These are phyloP conservation scores for Achroia grisella DNA, from an alignment of 1,140 invertebrate species.

Conservation along the genomic window DNA sequence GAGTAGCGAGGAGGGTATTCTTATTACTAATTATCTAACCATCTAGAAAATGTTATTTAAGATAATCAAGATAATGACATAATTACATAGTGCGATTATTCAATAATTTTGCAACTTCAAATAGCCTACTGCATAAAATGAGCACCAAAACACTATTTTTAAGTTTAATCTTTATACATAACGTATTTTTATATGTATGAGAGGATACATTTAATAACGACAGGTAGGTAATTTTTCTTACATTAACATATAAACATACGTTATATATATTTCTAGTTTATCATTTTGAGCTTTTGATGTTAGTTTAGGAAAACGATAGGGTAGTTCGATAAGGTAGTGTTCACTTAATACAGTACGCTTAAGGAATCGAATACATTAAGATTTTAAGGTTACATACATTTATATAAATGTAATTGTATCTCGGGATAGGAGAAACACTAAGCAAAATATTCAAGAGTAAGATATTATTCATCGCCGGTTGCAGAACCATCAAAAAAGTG, in stretches of 20 bases:
- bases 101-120: constrained; percentile 19
- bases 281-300: neutral
- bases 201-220: too few relatives aligned
- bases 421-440: constrained; percentile 9
- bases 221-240: too few relatives aligned
- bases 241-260: too few relatives aligned
- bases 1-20: too few relatives aligned
- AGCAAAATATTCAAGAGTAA: constrained; percentile 5
- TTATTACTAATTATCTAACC: constrained; percentile 20
- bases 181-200: too few relatives aligned
- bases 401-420: constrained; percentile 12
- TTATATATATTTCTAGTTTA: too few relatives aligned
- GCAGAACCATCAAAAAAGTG: neutral
- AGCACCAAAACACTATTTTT: constrained; percentile 14
- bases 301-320: neutral
- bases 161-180: neutral
- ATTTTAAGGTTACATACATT: constrained; percentile 14
- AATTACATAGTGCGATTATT: constrained; percentile 9
- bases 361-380: constrained; percentile 9
- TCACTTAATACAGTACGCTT: constrained; percentile 33
- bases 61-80: constrained; percentile 15
- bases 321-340: constrained; percentile 8
- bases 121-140: constrained; percentile 33
- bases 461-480: constrained; percentile 4
- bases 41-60: constrained; percentile 4